Base-by-base conservation (phyloP, 1,140 invertebrate species). In the Drosophila suzukii region DNA sequence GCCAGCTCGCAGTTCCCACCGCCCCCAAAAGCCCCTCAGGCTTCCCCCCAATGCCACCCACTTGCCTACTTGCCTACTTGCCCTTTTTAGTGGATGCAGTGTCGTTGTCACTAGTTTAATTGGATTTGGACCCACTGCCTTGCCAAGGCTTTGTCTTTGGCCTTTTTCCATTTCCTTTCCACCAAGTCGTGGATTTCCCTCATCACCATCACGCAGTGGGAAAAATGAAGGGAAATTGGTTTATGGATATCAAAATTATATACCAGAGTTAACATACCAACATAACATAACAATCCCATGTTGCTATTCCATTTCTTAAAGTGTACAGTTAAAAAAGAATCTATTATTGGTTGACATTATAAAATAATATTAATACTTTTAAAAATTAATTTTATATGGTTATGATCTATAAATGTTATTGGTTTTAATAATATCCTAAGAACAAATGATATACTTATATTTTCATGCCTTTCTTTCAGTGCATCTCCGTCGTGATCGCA, bases 61-160 rank as follows among this genome's bases (percentile, higher is more conserved):
- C 0, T 24, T 24, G 20, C 11, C 44, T n/a, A 0, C 0, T 24
- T 24, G 20, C 11, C 44, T n/a, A 17, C 44, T 66, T 67, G 73
- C 84, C 72, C 77, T 88, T 82, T 83, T 86, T 83, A 68, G 61
- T 76, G 61, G 61, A 68, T 84, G 76, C 76, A 78, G 73, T 75
- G 67, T 88, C 83, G 79, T 86, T 86, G 84, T 88, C 83, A 83
- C 79, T 81, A 77, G 62, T 83, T 88, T 88, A 88, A 88, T 88
- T 88, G 83, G 84, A 88, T 88, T 88, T 88, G 67, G 75, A 74
- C 67, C 53, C 71, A 41, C 58, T 76, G 75, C 65, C 76, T 44
- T 55, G 74, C 46, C 67, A 49, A 63, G 71, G 65, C 82, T 75
- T 88, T 86, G 78, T 78, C 78, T 68, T 81, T 78, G 56, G 47